Percentiles rank a stretch among this genome's conserved stretches.
These are phyloP conservation scores for Typhlichthys subterraneus DNA, from an alignment of 2,797 vertebrate genomes.

Conservation along the genomic window DNA sequence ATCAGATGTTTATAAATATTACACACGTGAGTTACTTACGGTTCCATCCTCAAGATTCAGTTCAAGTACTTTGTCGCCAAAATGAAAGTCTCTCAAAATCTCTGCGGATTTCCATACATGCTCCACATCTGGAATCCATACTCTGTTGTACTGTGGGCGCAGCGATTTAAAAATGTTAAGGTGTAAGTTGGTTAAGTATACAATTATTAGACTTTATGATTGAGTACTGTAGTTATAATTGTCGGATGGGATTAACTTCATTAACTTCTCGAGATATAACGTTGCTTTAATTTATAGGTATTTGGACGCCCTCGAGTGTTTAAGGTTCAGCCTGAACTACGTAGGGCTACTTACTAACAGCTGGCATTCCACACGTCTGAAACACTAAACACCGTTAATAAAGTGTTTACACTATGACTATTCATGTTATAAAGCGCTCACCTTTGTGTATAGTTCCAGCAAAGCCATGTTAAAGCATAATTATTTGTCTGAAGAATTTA, in stretches of 20 bases:
- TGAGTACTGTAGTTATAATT: no score
- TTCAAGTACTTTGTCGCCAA: constrained; percentile 77
- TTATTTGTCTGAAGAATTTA: constrained; percentile 1
- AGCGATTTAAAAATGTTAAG: background rate
- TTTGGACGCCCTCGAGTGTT: no score
- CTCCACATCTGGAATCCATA: constrained; percentile 91
- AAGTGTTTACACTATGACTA: background rate
- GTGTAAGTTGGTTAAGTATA: background rate
- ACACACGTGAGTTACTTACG: constrained; percentile 74
- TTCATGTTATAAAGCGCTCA: constrained; percentile 50
- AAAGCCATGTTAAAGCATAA: constrained; percentile 74
- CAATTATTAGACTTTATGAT: background rate
- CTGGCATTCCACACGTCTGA: constrained; percentile 3
- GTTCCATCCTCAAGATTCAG: constrained; percentile 88
- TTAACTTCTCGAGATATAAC: no score
- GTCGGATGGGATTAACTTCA: no score
- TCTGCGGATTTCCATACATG: constrained; percentile 96
- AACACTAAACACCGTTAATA: no score
- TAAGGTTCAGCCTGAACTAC: no score
- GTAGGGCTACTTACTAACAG: background rate
- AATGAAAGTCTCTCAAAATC: constrained; percentile 83
- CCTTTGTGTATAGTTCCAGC: constrained; percentile 81
- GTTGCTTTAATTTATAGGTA: no score
- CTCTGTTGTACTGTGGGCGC: constrained; percentile 87
- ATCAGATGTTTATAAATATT: background rate